A percentile compares a stretch with the other conserved stretches of the same genome.
These are phyloP conservation scores for Pectinophora gossypiella DNA, from an alignment of 1,140 invertebrate genomes.

Conservation along the genomic window DNA sequence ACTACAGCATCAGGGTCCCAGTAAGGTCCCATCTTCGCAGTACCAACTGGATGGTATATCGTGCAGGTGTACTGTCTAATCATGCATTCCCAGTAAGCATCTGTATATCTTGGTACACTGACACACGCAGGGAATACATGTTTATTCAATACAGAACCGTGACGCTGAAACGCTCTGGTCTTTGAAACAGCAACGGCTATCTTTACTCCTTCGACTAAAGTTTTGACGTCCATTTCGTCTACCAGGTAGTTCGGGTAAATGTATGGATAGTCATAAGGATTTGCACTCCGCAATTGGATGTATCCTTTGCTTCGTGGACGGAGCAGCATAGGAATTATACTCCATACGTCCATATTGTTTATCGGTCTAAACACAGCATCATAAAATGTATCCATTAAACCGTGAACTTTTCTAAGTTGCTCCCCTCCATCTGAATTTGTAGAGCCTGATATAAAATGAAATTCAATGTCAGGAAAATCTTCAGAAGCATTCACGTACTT, in stretches of 20 bases:
- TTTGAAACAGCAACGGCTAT: conserved; percentile 84
- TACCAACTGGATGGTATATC: conserved; percentile 92
- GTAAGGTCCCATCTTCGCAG: conserved; percentile 94
- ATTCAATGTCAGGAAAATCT: conserved; percentile 94
- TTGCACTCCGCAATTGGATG: conserved; percentile 86
- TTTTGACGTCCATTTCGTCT: conserved; percentile 86
- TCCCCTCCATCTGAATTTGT: conserved; percentile 91
- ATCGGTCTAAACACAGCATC: conserved; percentile 84
- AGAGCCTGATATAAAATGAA: conserved; percentile 94
- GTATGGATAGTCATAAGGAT: conserved; percentile 93
- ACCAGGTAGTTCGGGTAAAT: conserved; percentile 95
- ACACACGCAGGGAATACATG: conserved; percentile 83
- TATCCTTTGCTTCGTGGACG: conserved; percentile 87
- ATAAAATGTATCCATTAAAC: conserved; percentile 84
- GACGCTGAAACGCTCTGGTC: conserved; percentile 82
- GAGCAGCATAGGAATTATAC: conserved; percentile 89
- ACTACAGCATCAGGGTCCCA: conserved; percentile 91
- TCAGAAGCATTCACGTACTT: conserved; percentile 89
- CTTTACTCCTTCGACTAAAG: conserved; percentile 89
- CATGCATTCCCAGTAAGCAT: conserved; percentile 90
- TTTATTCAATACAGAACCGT: conserved; percentile 81
- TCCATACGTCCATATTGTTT: conserved; percentile 88
- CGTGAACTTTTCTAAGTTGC: conserved; percentile 88
- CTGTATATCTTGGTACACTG: conserved; percentile 79
- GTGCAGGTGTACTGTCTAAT: conserved; percentile 87